Evolutionary conservation across 2,797 vertebrate species (phyloP).

Genomic region (Sebastiscus tertius): DNA sequence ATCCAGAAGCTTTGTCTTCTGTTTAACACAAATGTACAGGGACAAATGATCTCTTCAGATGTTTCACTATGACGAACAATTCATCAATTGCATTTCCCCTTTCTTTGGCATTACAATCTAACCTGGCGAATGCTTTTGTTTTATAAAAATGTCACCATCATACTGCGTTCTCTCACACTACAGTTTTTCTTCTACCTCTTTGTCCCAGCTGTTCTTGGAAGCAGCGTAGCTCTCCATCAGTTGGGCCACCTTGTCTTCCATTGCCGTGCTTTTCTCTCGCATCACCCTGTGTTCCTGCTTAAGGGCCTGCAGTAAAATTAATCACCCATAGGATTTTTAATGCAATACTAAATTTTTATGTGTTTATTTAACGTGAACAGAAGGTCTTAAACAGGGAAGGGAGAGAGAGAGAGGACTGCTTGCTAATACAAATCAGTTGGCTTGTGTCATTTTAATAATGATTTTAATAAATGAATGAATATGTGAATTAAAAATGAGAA

Average conservation of each 20-base stretch:
- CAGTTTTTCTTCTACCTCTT: conserved; percentile 79
- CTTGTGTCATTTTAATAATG: conserved; percentile 96
- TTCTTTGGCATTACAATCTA: neutral
- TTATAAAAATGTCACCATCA: neutral
- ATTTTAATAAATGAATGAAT: conserved; percentile 98
- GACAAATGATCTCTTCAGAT: neutral
- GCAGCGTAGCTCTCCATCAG: conserved; percentile 86
- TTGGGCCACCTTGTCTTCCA: conserved; percentile 88
- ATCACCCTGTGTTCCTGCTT: conserved; percentile 95
- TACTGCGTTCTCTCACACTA: neutral
- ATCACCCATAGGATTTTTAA: conserved; percentile 98
- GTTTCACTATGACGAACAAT: neutral
- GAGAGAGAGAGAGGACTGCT: conserved; percentile 53
- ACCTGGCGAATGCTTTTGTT: neutral
- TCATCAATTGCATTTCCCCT: neutral
- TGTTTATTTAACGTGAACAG: conserved; percentile 96
- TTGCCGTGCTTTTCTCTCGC: conserved; percentile 89
- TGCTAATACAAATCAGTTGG: conserved; percentile 93
- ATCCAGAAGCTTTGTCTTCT: conserved; percentile 80
- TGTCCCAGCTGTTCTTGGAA: conserved; percentile 85
- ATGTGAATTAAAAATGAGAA: conserved; percentile 85
- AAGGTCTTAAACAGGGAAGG: conserved; percentile 88
- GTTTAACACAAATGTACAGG: conserved; percentile 19
- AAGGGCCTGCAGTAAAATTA: conserved; percentile 99
- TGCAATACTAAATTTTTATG: conserved; percentile 99